Evolutionary conservation across 2,888 invertebrate genomes (phyloP), one percentile per base, ranked within the genome.

Genomic region (Myathropa florea): DNA sequence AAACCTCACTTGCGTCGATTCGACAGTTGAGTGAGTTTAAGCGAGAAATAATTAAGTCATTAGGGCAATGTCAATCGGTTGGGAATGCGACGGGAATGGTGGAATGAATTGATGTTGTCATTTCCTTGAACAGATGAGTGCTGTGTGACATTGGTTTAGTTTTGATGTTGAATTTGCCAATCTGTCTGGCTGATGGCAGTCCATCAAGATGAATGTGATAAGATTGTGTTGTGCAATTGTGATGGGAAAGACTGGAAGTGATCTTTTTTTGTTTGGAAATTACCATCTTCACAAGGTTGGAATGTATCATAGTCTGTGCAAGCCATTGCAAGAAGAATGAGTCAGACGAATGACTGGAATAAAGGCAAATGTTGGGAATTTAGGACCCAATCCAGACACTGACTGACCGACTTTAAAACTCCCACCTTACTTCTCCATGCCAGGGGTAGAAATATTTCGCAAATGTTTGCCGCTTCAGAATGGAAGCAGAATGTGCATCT

Each of bases 71-170:
- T 36, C 63, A 64, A 64, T 23, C 63, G n/a, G 24, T 36, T 64
- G 18, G 33, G 36, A 64, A 0, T 23, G 63, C 39, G 36, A 46
- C 33, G 33, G 12, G 33, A 33, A 33, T 46, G 46, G 18, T 2
- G 46, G 46, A 18, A 7, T 73, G 63, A 73, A 30, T 63, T 63
- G 55, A 24, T 55, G 72, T 24, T 10, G 18, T 7, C 46, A 46
- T 46, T 46, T 46, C 46, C 46, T 46, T 46, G 46, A 46, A 18
- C 18, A 46, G 46, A 46, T 46, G 46, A 46, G 46, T 46, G 18
- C 46, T 46, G 18, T 18, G 18, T 46, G 46, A 18, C 46, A 46
- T 18, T 46, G 46, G 46, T 46, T n/a, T 7, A 18, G 46, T 18
- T 18, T 46, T 46, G 46, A n/a, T 46, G 46, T 18, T 46, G 46